Evolutionary conservation across 2,888 invertebrate genomes (phyloP).

Genomic region (Strigamia maritima): DNA sequence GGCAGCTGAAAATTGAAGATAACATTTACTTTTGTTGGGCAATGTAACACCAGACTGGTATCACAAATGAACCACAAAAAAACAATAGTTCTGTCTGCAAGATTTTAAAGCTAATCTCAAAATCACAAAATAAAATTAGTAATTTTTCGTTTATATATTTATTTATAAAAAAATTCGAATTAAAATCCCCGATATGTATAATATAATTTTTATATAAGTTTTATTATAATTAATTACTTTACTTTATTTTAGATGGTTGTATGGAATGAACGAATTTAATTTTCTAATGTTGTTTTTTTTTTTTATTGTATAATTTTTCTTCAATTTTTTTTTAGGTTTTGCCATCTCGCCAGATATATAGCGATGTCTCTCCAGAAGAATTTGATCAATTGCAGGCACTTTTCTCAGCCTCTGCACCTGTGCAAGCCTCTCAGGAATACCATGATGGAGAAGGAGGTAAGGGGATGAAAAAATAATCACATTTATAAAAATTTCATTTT

Average conservation of each 20-base stretch:
- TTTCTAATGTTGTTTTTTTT: too few species aligned
- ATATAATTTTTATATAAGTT: too few species aligned
- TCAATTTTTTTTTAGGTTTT: neutral
- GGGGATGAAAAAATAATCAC: slow-evolving; percentile 26
- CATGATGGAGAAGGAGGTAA: slow-evolving; percentile 8
- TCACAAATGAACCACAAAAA: neutral
- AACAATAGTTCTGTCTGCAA: neutral
- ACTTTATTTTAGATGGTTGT: too few species aligned
- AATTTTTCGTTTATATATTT: too few species aligned
- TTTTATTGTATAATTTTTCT: neutral
- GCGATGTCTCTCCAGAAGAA: slow-evolving; percentile 16
- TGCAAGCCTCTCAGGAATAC: slow-evolving; percentile 6
- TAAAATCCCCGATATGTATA: too few species aligned
- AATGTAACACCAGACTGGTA: neutral
- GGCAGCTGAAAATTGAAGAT: slow-evolving; percentile 12
- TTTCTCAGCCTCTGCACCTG: slow-evolving; percentile 12
- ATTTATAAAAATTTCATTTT: slow-evolving; percentile 26
- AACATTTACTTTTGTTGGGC: neutral
- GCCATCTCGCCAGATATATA: neutral
- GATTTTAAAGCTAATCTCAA: too few species aligned
- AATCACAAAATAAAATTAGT: too few species aligned
- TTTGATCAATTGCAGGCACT: slow-evolving; percentile 29
- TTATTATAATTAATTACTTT: too few species aligned
- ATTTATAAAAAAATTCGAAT: too few species aligned
- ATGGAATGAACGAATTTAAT: too few species aligned